Percentiles rank a stretch among this genome's conserved stretches.
Conservation (phyloP, 2,888 invertebrate species). For the Andricus curvator region DNA sequence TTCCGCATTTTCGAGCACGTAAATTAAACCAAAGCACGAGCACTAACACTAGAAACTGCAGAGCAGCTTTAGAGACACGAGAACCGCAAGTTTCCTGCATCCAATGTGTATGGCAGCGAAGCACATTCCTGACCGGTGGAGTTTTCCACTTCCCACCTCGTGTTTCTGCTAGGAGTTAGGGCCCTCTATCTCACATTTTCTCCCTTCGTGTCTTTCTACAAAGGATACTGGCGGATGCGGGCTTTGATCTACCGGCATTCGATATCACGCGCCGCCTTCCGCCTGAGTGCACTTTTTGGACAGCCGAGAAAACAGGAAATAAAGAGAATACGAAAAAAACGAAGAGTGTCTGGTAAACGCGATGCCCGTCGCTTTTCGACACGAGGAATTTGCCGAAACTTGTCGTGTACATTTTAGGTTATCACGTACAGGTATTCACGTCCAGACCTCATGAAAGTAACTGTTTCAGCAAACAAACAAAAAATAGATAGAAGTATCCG, state of each 20-base stretch:
- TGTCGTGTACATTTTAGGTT: background rate
- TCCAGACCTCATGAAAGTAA: background rate
- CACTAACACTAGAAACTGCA: conserved; percentile 5
- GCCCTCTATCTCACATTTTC: conserved; percentile 45
- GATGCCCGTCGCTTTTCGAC: conserved; percentile 46
- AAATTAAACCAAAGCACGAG: conserved; percentile 5
- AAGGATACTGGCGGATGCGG: conserved; percentile 53
- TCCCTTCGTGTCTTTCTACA: conserved; percentile 41
- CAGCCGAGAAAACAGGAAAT: conserved; percentile 58
- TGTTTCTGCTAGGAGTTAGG: conserved; percentile 11
- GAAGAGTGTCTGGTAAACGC: conserved; percentile 48
- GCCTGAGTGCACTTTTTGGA: conserved; percentile 62
- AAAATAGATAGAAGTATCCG: background rate
- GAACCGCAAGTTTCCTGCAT: conserved; percentile 37
- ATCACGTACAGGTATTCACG: background rate
- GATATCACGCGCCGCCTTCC: conserved; percentile 63
- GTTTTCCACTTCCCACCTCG: conserved; percentile 34
- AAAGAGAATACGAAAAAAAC: conserved; percentile 53
- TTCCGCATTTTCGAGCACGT: conserved; percentile 1
- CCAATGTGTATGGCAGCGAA: conserved; percentile 13
- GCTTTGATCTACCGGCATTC: conserved; percentile 67
- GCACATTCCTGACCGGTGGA: conserved; percentile 33
- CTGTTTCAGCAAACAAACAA: background rate
- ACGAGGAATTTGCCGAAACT: background rate
- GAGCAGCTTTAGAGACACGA: conserved; percentile 20